Conservation (phyloP, 2,797 vertebrate species). For the Gallinago stenura region DNA sequence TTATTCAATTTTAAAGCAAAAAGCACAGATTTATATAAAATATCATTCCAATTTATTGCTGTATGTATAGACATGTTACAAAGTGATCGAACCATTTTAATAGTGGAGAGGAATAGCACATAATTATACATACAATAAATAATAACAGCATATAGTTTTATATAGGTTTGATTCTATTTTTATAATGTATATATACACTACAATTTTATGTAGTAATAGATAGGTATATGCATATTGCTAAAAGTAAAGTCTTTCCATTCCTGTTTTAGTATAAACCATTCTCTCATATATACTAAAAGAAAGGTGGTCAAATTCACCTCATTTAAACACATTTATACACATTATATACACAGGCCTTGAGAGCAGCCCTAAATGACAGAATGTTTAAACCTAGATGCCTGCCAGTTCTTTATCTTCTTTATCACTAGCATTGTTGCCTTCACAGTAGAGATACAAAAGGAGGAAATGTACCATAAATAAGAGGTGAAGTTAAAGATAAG, state of each 20-base stretch:
- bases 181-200: background rate
- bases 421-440: conserved; percentile 5
- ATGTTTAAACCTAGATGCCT: background rate
- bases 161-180: background rate
- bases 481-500: conserved; percentile 12
- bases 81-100: background rate
- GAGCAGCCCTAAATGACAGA: background rate
- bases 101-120: background rate
- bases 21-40: background rate
- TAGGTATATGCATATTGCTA: background rate
- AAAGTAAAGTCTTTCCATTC: background rate
- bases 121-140: background rate
- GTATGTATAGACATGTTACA: background rate
- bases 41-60: background rate
- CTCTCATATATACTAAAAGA: background rate
- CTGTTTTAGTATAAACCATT: background rate
- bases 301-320: background rate
- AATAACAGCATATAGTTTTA: background rate
- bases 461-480: conserved; percentile 36
- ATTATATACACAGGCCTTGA: background rate
- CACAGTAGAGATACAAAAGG: background rate
- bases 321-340: background rate
- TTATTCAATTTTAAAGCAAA: background rate
- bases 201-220: background rate
- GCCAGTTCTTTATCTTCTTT: conserved; percentile 22